Conservation (phyloP, 2,888 invertebrate genomes). For the Dione juno region DNA sequence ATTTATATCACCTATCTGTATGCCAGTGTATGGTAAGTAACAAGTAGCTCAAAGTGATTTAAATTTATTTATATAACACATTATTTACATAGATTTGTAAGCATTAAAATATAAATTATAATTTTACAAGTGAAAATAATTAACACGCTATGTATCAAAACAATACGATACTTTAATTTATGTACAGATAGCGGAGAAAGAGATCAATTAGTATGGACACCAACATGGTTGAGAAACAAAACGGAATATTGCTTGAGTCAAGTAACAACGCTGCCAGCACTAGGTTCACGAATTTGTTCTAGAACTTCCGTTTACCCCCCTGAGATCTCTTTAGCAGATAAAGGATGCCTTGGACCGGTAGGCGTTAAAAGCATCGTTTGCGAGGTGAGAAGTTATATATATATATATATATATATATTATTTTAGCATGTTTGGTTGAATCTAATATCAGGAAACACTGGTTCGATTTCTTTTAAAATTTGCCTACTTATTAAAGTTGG, state of each 20-base stretch:
- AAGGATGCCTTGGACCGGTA: slow-evolving; percentile 82
- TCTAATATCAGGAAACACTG: no score
- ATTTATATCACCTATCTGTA: slow-evolving; percentile 82
- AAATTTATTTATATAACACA: no score
- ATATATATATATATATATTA: neutral
- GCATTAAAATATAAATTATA: no score
- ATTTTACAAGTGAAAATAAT: neutral
- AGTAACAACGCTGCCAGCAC: slow-evolving; percentile 79
- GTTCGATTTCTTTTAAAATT: no score
- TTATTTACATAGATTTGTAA: no score
- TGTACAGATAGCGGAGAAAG: slow-evolving; percentile 30
- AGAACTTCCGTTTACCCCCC: slow-evolving; percentile 58
- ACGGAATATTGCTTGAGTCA: slow-evolving; percentile 74
- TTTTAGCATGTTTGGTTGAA: no score
- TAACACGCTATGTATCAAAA: neutral
- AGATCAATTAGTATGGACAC: slow-evolving; percentile 61
- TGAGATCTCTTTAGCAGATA: slow-evolving; percentile 67
- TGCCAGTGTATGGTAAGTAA: slow-evolving; percentile 77
- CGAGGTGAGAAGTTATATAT: slow-evolving; percentile 60
- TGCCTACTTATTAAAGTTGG: no score
- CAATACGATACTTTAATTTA: no score
- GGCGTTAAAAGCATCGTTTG: slow-evolving; percentile 77
- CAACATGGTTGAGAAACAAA: slow-evolving; percentile 41
- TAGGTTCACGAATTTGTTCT: slow-evolving; percentile 71
- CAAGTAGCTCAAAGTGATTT: neutral